A percentile compares a stretch with the other conserved stretches of the same genome.
These are phyloP conservation scores for Agrochola litura DNA, from an alignment of 2,888 invertebrate genomes.

Conservation along the genomic window DNA sequence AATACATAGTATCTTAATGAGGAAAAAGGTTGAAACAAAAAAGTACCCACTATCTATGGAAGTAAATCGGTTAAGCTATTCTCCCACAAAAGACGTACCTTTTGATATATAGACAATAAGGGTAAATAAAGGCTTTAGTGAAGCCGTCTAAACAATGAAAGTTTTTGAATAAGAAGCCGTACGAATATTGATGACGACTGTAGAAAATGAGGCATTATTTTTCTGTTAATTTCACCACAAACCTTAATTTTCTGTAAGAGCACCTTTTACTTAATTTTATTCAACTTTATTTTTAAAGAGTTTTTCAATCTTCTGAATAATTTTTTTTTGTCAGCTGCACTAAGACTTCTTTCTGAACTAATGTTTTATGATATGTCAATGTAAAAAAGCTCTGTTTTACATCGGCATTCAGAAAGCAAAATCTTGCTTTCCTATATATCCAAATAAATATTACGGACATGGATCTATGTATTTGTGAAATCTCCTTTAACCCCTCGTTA, in stretches of 20 bases:
- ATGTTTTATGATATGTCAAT: neutral
- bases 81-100: neutral
- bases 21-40: neutral
- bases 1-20: too few species aligned
- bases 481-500: constrained; percentile 18
- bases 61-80: neutral
- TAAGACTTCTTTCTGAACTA: neutral
- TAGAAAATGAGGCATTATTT: constrained; percentile 3
- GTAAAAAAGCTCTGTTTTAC: neutral
- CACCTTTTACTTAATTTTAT: too few species aligned
- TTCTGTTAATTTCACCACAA: neutral
- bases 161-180: constrained; percentile 12
- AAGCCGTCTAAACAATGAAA: constrained; percentile 4
- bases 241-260: neutral
- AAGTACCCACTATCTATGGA: neutral
- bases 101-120: neutral
- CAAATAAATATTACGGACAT: neutral
- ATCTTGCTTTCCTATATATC: neutral
- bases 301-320: neutral
- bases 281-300: neutral
- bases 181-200: constrained; percentile 7
- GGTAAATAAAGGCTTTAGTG: neutral
- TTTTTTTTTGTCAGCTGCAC: neutral
- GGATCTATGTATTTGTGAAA: neutral
- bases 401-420: neutral